Evolutionary conservation across 2,888 invertebrate species (phyloP).

Genomic region (Deroplatys truncata): DNA sequence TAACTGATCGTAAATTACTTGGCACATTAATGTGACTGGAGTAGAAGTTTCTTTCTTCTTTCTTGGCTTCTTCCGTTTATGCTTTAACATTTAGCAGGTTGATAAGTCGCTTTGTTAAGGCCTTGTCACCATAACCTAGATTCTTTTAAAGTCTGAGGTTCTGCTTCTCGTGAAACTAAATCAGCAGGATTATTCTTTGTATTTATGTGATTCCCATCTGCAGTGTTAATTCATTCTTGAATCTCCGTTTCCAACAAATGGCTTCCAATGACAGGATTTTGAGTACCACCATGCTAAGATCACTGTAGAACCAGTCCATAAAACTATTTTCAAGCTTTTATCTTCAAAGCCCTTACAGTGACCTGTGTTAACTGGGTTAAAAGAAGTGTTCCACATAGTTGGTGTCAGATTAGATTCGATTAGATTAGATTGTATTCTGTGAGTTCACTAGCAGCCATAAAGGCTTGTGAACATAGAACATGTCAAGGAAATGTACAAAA

Average conservation of each 20-base stretch:
- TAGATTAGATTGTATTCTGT: too few species aligned
- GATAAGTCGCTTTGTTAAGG: not conserved
- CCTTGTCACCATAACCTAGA: not conserved
- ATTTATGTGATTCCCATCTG: too few species aligned
- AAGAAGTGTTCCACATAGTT: not conserved
- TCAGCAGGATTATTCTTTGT: too few species aligned
- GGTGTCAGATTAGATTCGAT: too few species aligned
- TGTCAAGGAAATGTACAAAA: too few species aligned
- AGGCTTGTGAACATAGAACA: too few species aligned
- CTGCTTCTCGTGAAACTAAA: too few species aligned
- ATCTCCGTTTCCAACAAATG: too few species aligned
- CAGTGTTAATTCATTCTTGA: too few species aligned
- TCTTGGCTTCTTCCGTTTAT: not conserved
- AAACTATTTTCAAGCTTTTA: not conserved
- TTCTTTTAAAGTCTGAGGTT: not conserved
- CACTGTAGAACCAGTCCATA: not conserved
- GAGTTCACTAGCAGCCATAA: too few species aligned
- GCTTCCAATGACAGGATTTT: not conserved
- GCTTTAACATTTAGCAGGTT: not conserved
- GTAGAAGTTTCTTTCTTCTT: not conserved
- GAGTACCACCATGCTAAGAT: not conserved
- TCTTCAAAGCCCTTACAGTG: not conserved
- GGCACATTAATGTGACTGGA: too few species aligned
- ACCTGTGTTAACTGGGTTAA: too few species aligned
- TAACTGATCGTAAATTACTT: not conserved